Evolutionary conservation across 2,797 vertebrate species (phyloP).

Genomic region (Falco peregrinus): DNA sequence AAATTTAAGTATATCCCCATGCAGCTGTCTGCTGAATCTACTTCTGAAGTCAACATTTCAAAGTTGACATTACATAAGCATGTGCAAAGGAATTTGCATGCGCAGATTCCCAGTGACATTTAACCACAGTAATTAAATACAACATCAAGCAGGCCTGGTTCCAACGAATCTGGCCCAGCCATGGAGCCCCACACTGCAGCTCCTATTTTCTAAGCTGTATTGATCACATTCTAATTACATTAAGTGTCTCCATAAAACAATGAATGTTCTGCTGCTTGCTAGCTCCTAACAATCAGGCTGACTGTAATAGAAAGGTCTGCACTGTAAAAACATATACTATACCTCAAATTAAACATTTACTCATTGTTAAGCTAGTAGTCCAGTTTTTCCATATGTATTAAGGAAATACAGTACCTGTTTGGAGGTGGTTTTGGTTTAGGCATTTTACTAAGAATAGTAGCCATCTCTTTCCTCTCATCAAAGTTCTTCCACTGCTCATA

Average conservation of each 20-base stretch:
- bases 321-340: neutral
- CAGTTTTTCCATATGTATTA: neutral
- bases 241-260: neutral
- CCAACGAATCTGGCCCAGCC: neutral
- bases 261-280: neutral
- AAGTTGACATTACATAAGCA: neutral
- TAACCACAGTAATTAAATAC: neutral
- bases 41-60: neutral
- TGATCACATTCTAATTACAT: neutral
- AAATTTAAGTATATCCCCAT: neutral
- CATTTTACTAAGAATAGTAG: constrained; percentile 96
- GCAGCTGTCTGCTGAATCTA: neutral
- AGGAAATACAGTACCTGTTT: constrained; percentile 84
- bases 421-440: constrained; percentile 99
- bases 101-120: neutral
- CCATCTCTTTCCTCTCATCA: constrained; percentile 97
- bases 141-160: neutral
- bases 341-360: neutral
- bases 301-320: neutral
- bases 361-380: neutral
- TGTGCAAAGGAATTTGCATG: neutral
- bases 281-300: neutral
- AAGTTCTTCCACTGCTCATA: constrained; percentile 99
- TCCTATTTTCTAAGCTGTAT: neutral
- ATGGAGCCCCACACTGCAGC: accelerated